These are phyloP conservation scores for Saguinus oedipus DNA, from an alignment of 2,797 vertebrate genomes.

Conservation along the genomic window DNA sequence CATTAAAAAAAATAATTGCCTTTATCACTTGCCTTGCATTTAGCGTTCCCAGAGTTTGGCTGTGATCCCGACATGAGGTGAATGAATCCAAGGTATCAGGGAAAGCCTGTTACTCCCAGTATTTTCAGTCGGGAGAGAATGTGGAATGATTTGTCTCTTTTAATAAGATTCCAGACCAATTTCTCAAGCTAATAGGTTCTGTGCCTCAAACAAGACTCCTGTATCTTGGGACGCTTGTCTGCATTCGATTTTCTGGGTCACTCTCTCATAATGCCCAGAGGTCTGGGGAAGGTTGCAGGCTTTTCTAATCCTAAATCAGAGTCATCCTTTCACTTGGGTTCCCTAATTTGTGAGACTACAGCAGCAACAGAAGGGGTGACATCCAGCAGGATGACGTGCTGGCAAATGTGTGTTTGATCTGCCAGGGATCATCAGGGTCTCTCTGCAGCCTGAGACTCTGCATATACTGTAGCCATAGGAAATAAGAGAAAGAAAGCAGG, in stretches of 20 bases:
- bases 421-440: background rate
- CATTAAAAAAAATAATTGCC: conserved; percentile 62
- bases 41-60: conserved; percentile 31
- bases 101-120: conserved; percentile 55
- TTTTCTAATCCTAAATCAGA: background rate
- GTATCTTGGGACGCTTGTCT: conserved; percentile 58
- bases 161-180: conserved; percentile 74
- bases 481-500: background rate
- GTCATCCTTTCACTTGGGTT: background rate
- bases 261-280: conserved; percentile 40
- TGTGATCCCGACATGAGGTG: conserved; percentile 40
- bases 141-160: conserved; percentile 69
- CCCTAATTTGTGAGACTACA: background rate
- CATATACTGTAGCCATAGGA: background rate
- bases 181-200: conserved; percentile 75
- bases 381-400: background rate
- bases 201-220: conserved; percentile 58
- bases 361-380: background rate
- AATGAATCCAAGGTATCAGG: background rate
- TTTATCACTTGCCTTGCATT: conserved; percentile 65
- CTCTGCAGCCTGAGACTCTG: background rate
- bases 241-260: conserved; percentile 70
- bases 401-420: background rate
- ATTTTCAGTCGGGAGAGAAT: conserved; percentile 65
- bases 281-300: background rate